Base-by-base conservation (phyloP, 64 coral and sea anemone species). In the Astreopora myriophthalma region DNA sequence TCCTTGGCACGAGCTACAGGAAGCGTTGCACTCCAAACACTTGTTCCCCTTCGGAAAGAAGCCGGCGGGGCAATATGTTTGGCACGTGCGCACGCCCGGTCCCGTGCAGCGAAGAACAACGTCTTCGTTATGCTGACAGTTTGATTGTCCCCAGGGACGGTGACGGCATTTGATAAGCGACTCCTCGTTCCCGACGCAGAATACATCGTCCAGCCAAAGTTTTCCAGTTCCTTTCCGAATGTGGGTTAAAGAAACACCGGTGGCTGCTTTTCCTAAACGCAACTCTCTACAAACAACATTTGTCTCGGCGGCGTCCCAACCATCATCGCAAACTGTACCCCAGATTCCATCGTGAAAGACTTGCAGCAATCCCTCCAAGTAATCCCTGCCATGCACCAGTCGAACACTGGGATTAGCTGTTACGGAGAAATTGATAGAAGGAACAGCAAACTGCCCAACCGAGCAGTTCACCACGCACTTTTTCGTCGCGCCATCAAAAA, bases 321-420 rank as follows among this genome's bases (percentile, higher is more conserved):
- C 85, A 60, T 97, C 95, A 58, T 97, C 95, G 64, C 95, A 97
- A n/a, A 97, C 87, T 1, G 95, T 97, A 0, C 95, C 95, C 95
- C 95, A 97, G 20, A 81, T n/a, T 35, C 95, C 95, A 31, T 94
- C 35, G 37, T 97, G 88, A 6, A 66, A 87, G 27, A 97, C 90
- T 75, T 97, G 72, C 19, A 97, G 22, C n/a, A 89, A n/a, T 7
- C 95, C 95, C 19, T 97, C 95, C 34, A 90, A 37, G 48, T 94
- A 74, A 68, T 97, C 95, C 0, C 86, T 79, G n/a, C 95, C 95
- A 57, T 94, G 90, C 11, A 86, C 73, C 5, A 97, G 74, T 23
- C 95, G 73, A 16, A 97, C 16, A 8, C 10, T 38, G 31, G 57
- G 28, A 7, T 73, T 82, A 17, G 0, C 26, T 70, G 25, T 11